Base-by-base conservation (phyloP, 2,888 invertebrate genomes). In the Plutella xylostella region DNA sequence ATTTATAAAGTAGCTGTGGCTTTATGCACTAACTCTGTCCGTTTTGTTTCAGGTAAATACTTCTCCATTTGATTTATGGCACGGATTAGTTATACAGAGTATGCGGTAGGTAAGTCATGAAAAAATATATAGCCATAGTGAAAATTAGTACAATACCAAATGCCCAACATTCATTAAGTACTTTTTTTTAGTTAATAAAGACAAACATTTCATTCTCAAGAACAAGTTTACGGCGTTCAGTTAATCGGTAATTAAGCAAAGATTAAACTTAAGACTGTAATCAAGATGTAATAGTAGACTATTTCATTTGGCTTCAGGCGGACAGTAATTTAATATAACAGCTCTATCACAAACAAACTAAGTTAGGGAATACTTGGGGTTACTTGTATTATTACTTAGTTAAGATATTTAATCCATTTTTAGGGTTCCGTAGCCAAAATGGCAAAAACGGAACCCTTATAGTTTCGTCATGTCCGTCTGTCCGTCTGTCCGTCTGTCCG, bases 271-370 rank as follows among this genome's bases (percentile, higher is more conserved):
- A 69, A 68, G 65, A 63, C 58, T 64, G 61, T 63, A 73, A 71
- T 74, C 68, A 67, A 73, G 68, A 62, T 63, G 62, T 74, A 68
- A 72, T 72, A 64, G 65, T 64, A 59, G 61, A 59, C 60, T 62
- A 68, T 68, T 57, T 59, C 60, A 57, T 60, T 55, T 64, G 57
- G 61, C 68, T 68, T 54, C 65, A 48, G 71, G 63, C 63, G 46
- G 64, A 15, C 55, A 50, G 61, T 65, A 61, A 65, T 65, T 72
- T 71, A 68, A 69, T 69, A 69, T 65, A 56, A 59, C 55, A 58
- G 55, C 51, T 44, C 28, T 39, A 62, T 58, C 60, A 64, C 57
- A 56, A 62, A 60, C 58, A 61, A 58, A 65, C 61, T 20, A 19
- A 28, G n/a, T 28, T 6, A 28, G 28, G n/a, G n/a, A n/a, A n/a